phyloP scores from a whole-genome alignment of 2,797 vertebrate genomes.

The Ibycter americanus region DNA sequence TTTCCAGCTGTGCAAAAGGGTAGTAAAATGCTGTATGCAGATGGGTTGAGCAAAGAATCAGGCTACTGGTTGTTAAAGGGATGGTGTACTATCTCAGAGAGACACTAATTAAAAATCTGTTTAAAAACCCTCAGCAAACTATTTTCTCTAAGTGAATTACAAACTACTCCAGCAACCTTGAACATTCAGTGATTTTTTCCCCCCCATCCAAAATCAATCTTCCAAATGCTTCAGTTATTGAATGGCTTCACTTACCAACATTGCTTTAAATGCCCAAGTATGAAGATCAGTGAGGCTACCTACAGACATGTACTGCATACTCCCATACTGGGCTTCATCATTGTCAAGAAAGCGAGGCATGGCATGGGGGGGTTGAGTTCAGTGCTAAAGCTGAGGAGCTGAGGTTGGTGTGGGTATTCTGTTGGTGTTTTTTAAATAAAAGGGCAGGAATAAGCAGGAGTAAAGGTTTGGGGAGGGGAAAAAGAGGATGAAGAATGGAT shows the following conservation, averaged over 20 bases:
- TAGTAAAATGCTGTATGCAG: neutral
- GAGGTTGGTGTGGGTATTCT: neutral
- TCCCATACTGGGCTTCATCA: neutral
- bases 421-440: neutral
- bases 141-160: neutral
- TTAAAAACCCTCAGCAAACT: neutral
- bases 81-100: neutral
- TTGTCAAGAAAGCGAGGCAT: neutral
- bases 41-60: neutral
- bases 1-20: neutral
- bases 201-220: neutral
- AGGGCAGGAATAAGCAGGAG: neutral
- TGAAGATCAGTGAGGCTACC: neutral
- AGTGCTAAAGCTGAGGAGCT: neutral
- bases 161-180: neutral
- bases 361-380: accelerated
- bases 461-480: neutral
- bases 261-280: neutral
- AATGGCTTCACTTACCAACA: neutral
- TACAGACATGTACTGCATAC: neutral
- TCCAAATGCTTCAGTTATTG: neutral
- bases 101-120: neutral
- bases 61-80: neutral
- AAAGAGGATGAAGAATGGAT: neutral
- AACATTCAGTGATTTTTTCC: neutral